Evolutionary conservation across 2,113 vertebrate species (phyloP), one percentile per base, ranked within the genome.

Genomic region (Sinocyclocheilus anophthalmus): DNA sequence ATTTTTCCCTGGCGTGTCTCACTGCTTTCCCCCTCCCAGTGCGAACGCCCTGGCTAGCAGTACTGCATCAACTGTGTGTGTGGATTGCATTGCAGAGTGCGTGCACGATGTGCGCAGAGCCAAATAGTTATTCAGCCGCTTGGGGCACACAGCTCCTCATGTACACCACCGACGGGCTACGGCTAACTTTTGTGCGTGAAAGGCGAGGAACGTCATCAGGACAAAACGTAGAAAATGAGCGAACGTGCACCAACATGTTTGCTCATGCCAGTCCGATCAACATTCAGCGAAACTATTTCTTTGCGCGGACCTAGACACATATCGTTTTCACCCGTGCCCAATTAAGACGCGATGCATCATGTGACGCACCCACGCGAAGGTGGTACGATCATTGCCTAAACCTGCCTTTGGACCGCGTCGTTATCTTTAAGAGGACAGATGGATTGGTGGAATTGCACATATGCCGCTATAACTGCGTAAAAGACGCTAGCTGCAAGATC

Each of bases 1-100:
- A 90, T 91, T 89, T 92, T 91, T 90, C 92, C 87, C 88, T 91
- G 91, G 92, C 92, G 92, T 91, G 91, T 91, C 88, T 84, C 86
- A 78, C 82, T 84, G n/a, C n/a, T n/a, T n/a, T n/a, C n/a, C n/a
- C n/a, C n/a, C n/a, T n/a, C n/a, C n/a, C n/a, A n/a, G n/a, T n/a
- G n/a, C n/a, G n/a, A 83, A 80, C 89, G 89, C 88, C 84, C 88
- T 90, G 86, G 88, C 88, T 82, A 77, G 65, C 86, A 81, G 86
- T 61, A 78, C 88, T 88, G 87, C 88, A 86, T 87, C 81, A 86
- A 30, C 61, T 83, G 85, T 72, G 73, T 83, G 76, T 83, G 81
- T 53, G 63, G 81, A 83, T 83, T 81, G 87, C 85, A 84, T 86
- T 86, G 84, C 87, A 84, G 84, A 85, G 53, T 90, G 89, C 91